Percentiles rank a stretch among this genome's conserved stretches.
phyloP scores from a whole-genome alignment of 2,888 invertebrate genomes.

The Dinocampus coccinellae region DNA sequence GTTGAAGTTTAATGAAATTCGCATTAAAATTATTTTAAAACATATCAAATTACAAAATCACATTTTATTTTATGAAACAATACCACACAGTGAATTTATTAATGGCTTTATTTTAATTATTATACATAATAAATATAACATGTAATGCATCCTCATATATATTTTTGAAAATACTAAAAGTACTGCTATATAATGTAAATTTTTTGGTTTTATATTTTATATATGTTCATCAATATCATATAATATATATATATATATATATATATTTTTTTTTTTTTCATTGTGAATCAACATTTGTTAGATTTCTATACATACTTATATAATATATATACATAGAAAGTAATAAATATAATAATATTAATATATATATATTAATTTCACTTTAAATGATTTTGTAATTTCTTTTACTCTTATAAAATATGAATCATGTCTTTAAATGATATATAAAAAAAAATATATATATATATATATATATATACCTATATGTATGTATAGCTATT shows the following conservation, averaged over 20 bases:
- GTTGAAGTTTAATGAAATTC: neutral
- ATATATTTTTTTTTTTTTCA: neutral
- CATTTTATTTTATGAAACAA: slow-evolving; percentile 4
- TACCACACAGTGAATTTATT: slow-evolving; percentile 1
- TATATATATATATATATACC: no score
- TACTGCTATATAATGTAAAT: neutral
- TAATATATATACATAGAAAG: neutral
- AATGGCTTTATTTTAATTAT: slow-evolving; percentile 14
- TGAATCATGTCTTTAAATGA: no score
- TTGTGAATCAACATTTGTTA: neutral
- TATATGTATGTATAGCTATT: no score
- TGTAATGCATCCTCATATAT: neutral
- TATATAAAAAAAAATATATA: no score
- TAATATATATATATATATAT: neutral
- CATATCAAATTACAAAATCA: neutral
- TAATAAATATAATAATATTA: neutral
- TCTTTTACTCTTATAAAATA: no score
- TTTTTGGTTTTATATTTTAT: neutral
- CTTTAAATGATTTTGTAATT: neutral
- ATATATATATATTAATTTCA: neutral
- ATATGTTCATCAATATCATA: neutral
- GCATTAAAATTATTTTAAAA: neutral
- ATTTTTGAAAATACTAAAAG: neutral
- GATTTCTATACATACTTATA: neutral
- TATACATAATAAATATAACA: neutral